Conservation (phyloP, 2,797 vertebrate genomes). For the Myripristis jacobus region DNA sequence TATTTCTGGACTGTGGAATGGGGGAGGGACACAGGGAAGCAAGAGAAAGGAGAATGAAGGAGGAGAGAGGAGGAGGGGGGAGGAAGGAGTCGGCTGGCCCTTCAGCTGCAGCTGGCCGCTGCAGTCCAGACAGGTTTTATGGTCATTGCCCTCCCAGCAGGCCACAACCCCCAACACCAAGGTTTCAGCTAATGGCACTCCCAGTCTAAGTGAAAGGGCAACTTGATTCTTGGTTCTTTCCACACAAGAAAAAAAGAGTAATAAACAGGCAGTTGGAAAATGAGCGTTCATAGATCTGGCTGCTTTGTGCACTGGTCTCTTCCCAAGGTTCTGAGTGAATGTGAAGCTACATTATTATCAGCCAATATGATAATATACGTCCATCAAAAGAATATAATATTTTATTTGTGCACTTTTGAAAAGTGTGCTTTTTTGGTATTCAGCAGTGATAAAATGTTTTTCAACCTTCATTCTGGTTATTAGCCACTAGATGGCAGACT, state of each 20-base stretch:
- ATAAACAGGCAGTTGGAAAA: slow-evolving; percentile 74
- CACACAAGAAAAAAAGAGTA: slow-evolving; percentile 52
- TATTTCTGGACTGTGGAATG: slow-evolving; percentile 75
- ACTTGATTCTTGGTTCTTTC: slow-evolving; percentile 78
- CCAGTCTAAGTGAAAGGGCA: slow-evolving; percentile 79
- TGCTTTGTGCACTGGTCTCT: slow-evolving; percentile 65
- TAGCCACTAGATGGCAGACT: slow-evolving; percentile 85
- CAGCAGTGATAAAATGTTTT: neutral
- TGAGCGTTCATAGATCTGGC: slow-evolving; percentile 57
- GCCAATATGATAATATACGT: neutral
- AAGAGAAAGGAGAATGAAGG: slow-evolving; percentile 61
- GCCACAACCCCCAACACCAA: slow-evolving; percentile 85
- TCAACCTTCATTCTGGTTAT: slow-evolving; percentile 11
- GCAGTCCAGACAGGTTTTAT: slow-evolving; percentile 85
- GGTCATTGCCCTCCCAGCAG: slow-evolving; percentile 80
- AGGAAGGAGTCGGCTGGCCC: slow-evolving; percentile 52
- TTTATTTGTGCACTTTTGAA: neutral
- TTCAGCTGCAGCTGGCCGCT: slow-evolving; percentile 79
- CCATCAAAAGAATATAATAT: neutral
- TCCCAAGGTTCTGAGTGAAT: slow-evolving; percentile 32
- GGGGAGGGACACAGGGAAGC: slow-evolving; percentile 66
- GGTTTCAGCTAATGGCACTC: slow-evolving; percentile 83
- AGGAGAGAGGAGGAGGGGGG: neutral
- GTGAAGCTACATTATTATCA: neutral
- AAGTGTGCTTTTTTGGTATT: neutral